Percentiles rank a stretch among this genome's conserved stretches.
Conservation (phyloP, 2,888 invertebrate genomes). For the Leptopilina syphax region DNA sequence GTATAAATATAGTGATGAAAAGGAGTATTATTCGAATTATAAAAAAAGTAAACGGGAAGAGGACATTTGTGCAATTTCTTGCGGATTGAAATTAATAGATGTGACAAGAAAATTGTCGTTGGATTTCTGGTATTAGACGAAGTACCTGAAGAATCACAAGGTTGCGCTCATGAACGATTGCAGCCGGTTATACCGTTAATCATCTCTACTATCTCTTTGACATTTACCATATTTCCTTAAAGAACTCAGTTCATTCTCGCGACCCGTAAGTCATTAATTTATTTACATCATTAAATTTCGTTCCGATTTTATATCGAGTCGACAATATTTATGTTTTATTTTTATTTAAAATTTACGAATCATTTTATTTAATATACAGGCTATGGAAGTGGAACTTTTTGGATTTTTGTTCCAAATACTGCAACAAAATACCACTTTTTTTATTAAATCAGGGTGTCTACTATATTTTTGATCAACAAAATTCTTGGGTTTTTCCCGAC, state of each 20-base stretch:
- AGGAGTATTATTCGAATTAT: background rate
- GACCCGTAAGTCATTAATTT: background rate
- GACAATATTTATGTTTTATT: background rate
- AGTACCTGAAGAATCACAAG: background rate
- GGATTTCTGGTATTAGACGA: constrained; percentile 22
- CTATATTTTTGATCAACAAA: too few relatives aligned
- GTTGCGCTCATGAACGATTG: constrained; percentile 7
- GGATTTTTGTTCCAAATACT: too few relatives aligned
- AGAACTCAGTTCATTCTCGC: constrained; percentile 12
- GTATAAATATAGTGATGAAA: background rate
- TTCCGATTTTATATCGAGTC: background rate
- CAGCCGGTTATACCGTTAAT: constrained; percentile 36
- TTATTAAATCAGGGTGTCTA: too few relatives aligned
- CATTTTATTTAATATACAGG: background rate
- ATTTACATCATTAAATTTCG: background rate
- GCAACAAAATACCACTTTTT: too few relatives aligned
- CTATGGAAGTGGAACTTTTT: too few relatives aligned
- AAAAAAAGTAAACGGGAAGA: background rate
- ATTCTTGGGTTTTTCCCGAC: too few relatives aligned
- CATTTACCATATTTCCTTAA: constrained; percentile 14
- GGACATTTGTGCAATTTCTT: background rate
- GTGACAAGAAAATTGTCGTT: background rate
- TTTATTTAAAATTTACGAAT: background rate
- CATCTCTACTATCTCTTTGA: background rate
- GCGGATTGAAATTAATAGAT: constrained; percentile 16